Evolutionary conservation across 2,113 vertebrate species (phyloP), one percentile per base, ranked within the genome.

Genomic region (Thryonomys swinderianus): DNA sequence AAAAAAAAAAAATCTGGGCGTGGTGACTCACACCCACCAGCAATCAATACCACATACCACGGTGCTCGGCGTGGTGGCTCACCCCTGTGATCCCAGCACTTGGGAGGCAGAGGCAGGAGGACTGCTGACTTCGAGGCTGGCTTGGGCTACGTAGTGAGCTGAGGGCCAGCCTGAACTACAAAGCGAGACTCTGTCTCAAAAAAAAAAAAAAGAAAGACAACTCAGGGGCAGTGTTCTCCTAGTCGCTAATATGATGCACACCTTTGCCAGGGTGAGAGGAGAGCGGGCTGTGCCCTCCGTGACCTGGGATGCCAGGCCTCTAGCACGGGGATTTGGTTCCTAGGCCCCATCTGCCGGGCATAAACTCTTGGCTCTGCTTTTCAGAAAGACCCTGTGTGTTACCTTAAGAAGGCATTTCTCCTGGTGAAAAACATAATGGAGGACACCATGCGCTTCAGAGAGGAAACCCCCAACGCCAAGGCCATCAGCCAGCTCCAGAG

Each of bases 371-470:
- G 7, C 53, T 95, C 4, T 85, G 12, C 74, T 55, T 95, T 18
- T 2, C 94, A 99, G 98, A 67, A 94, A 0, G 97, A 98, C 32
- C 91, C 95, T 0, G 51, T 98, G 79, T 99, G 98, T 96, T 99
- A 98, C 0, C 96, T 98, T 69, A 98, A 98, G 97, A 98, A 98
- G 1, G 98, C 98, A 1, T 98, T 98, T 83, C 67, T 84, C 30
- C 95, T 98, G 93, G 96, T 98, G 84, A 89, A 94, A 89, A 84
- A 93, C 69, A 98, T 98, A 67, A 93, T 99, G 88, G 87, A 97
- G 3, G 85, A 97, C 20, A 87, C 67, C 14, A 97, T 98, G 0
- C 93, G 93, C 21, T 99, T 99, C 98, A 98, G 98, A 96, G 88
- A 96, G 78, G 98, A 98, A 91, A 98, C 98, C 0, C 53, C 95